Percentiles rank a stretch among this genome's conserved stretches.
phyloP scores from a whole-genome alignment of 2,888 invertebrate species.

The Pandemis corylana region DNA sequence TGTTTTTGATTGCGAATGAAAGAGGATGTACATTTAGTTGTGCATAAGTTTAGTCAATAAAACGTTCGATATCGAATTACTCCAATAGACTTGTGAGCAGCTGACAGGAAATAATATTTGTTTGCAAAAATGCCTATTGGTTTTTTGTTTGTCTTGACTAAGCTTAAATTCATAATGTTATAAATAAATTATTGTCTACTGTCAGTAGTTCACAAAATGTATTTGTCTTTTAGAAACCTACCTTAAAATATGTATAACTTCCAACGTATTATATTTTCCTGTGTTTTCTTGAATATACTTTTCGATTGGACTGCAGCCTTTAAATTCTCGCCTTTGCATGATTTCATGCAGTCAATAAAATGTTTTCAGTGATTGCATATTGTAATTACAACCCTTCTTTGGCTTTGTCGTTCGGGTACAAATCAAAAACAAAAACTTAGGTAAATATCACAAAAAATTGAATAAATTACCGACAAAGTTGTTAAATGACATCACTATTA shows the following conservation, averaged over 20 bases:
- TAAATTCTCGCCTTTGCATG: not conserved
- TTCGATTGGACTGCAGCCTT: not conserved
- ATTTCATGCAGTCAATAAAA: not conserved
- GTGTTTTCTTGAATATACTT: slow-evolving; percentile 15
- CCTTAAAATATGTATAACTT: slow-evolving; percentile 4
- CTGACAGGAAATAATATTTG: slow-evolving; percentile 1
- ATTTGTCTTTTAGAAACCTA: slow-evolving; percentile 1
- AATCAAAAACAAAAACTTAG: too few species aligned
- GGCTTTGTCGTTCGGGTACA: too few species aligned
- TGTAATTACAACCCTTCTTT: not conserved
- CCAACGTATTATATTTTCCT: not conserved
- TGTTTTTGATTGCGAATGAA: slow-evolving; percentile 78
- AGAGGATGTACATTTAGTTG: slow-evolving; percentile 81
- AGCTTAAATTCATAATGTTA: not conserved
- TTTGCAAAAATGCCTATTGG: not conserved
- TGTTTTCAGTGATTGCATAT: not conserved
- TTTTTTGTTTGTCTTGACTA: not conserved
- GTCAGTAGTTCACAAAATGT: not conserved
- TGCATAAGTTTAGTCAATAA: slow-evolving; percentile 56
- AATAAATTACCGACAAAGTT: not conserved
- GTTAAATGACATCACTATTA: not conserved
- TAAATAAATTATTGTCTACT: not conserved
- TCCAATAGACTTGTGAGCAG: not conserved
- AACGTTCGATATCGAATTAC: not conserved
- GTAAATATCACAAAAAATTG: not conserved